phyloP scores from a whole-genome alignment of 2,888 invertebrate species.

The Thecocarcelia acutangulata region DNA sequence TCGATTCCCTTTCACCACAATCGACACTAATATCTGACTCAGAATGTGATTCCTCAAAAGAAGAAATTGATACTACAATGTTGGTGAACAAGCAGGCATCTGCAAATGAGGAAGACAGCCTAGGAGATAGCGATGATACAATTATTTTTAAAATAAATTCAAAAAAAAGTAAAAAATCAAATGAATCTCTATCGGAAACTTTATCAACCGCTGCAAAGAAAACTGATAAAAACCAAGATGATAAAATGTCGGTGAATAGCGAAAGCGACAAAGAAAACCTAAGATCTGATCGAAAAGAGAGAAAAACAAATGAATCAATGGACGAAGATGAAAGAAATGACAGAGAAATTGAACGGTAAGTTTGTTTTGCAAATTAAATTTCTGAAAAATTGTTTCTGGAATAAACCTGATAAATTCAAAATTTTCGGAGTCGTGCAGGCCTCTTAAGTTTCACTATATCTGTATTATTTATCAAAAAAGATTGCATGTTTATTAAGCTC shows the following conservation, averaged over 20 bases:
- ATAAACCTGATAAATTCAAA: neutral
- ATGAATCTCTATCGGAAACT: neutral
- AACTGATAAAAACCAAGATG: conserved; percentile 23
- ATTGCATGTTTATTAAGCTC: no score
- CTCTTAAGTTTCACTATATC: no score
- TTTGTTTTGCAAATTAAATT: neutral
- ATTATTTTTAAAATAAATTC: conserved; percentile 53
- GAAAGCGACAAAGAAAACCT: conserved; percentile 74
- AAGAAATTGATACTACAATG: conserved; percentile 1
- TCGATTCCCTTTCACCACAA: conserved; percentile 65
- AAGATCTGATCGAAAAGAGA: conserved; percentile 47
- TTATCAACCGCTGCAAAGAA: conserved; percentile 18
- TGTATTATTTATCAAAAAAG: no score
- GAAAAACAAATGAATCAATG: conserved; percentile 60
- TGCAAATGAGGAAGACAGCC: conserved; percentile 22
- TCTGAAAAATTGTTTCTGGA: neutral
- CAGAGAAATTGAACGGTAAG: conserved; percentile 78
- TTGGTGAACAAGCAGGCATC: conserved; percentile 4
- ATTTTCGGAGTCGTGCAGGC: no score
- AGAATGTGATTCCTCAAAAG: conserved; percentile 54
- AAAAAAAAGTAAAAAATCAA: conserved; percentile 40
- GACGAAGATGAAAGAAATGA: conserved; percentile 75
- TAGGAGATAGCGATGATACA: conserved; percentile 52
- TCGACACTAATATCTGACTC: conserved; percentile 51
- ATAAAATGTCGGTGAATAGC: conserved; percentile 61